Conservation (phyloP, 2,113 vertebrate genomes). For the Neoarius graeffei region DNA sequence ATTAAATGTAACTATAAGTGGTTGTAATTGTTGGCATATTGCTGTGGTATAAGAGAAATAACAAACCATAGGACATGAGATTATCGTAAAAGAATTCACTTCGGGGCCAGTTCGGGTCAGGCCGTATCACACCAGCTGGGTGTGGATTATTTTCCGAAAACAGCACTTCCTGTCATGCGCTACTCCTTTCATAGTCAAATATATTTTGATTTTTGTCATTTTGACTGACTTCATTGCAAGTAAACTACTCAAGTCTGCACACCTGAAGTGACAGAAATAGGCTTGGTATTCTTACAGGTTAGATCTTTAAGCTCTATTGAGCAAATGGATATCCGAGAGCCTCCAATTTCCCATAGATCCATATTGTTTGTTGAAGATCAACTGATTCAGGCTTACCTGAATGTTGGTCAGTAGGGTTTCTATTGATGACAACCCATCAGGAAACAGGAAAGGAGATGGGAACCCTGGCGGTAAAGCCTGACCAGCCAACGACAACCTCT, state of each 20-base stretch:
- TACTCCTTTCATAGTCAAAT: neutral
- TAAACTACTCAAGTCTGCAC: conserved; percentile 1
- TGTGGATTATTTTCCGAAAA: neutral
- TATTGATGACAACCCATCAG: conserved; percentile 97
- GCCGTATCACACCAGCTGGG: neutral
- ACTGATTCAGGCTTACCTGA: conserved; percentile 75
- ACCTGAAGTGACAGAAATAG: conserved; percentile 10
- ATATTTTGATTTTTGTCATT: neutral
- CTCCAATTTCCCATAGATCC: neutral
- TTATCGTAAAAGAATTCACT: neutral
- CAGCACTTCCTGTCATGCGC: neutral
- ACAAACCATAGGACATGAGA: neutral
- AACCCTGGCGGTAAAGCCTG: conserved; percentile 94
- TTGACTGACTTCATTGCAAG: neutral
- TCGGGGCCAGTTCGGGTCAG: neutral
- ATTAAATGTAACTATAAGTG: neutral
- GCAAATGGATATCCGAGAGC: neutral
- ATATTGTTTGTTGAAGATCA: neutral
- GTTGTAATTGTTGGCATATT: neutral
- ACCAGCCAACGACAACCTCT: conserved; percentile 93
- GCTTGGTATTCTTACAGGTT: neutral
- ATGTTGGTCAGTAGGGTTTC: conserved; percentile 99
- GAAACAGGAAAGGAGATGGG: conserved; percentile 97
- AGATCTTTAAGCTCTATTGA: neutral
- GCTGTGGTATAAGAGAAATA: neutral